Evolutionary conservation across 2,113 vertebrate genomes (phyloP).

Genomic region (Bettongia penicillata): DNA sequence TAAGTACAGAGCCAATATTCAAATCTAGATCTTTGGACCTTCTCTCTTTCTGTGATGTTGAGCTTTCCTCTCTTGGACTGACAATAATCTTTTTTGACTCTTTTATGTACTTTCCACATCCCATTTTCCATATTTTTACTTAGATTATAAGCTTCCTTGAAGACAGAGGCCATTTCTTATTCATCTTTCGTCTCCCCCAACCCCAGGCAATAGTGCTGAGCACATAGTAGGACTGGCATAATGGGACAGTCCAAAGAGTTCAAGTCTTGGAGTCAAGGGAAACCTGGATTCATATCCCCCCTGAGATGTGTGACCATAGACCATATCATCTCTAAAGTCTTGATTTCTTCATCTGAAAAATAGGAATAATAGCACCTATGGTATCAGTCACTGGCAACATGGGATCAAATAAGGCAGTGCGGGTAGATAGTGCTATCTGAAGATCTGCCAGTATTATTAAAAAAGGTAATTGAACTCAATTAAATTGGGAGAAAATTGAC

Average conservation of each 20-base stretch:
- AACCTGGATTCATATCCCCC: background rate
- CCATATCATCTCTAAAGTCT: background rate
- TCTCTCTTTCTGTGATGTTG: background rate
- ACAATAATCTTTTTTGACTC: background rate
- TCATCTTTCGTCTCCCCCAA: background rate
- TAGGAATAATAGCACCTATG: background rate
- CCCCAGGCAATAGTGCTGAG: background rate
- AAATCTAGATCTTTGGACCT: background rate
- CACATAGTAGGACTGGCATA: background rate
- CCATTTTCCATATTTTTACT: background rate
- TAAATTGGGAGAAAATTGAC: background rate
- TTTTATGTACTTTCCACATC: background rate
- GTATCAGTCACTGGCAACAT: background rate
- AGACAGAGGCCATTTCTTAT: background rate
- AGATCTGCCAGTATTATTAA: background rate
- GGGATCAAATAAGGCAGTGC: background rate
- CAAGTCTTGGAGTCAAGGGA: background rate
- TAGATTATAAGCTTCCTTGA: background rate
- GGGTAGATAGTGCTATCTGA: background rate
- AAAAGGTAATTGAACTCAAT: background rate
- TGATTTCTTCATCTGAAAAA: background rate
- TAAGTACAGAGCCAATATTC: background rate
- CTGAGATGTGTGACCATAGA: background rate
- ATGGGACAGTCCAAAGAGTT: background rate
- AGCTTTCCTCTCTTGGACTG: background rate